Percentiles rank a stretch among this genome's conserved stretches.
Conservation (phyloP, 2,888 invertebrate genomes). For the Tiphia femorata region DNA sequence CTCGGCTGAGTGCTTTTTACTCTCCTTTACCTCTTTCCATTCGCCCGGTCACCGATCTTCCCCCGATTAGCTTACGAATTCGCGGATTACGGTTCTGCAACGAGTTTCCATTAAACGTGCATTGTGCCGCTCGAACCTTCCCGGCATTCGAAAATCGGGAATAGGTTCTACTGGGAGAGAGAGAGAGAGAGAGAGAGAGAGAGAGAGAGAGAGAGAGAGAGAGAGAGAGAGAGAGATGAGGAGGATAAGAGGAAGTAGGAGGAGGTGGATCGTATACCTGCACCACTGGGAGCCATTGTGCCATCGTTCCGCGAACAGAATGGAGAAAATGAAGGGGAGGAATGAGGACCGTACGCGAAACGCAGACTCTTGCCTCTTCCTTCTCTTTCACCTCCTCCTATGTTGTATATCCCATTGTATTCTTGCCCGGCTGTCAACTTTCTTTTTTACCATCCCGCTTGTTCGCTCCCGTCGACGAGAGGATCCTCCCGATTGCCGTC, state of each 20-base stretch:
- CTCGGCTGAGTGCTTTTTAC: neutral
- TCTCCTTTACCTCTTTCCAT: neutral
- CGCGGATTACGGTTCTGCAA: conserved; percentile 15
- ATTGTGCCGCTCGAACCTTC: conserved; percentile 12
- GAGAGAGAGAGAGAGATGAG: neutral
- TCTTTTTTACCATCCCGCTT: no score
- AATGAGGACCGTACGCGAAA: no score
- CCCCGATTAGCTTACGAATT: conserved; percentile 28
- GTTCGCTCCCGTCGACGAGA: no score
- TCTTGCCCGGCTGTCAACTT: no score
- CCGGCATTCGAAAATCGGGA: conserved; percentile 14
- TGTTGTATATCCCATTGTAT: no score
- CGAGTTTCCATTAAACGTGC: conserved; percentile 20
- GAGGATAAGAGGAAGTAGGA: neutral
- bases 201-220: neutral
- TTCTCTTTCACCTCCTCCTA: neutral
- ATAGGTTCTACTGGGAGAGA: neutral
- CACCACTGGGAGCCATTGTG: neutral
- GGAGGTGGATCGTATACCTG: no score
- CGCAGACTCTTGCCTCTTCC: neutral
- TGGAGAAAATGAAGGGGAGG: conserved; percentile 15
- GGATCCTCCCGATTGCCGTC: no score
- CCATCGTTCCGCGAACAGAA: neutral
- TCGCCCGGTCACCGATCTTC: conserved; percentile 18
- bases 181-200: neutral